These are phyloP conservation scores for Apogon hyalosoma DNA, from an alignment of 2,797 vertebrate genomes.

Conservation along the genomic window DNA sequence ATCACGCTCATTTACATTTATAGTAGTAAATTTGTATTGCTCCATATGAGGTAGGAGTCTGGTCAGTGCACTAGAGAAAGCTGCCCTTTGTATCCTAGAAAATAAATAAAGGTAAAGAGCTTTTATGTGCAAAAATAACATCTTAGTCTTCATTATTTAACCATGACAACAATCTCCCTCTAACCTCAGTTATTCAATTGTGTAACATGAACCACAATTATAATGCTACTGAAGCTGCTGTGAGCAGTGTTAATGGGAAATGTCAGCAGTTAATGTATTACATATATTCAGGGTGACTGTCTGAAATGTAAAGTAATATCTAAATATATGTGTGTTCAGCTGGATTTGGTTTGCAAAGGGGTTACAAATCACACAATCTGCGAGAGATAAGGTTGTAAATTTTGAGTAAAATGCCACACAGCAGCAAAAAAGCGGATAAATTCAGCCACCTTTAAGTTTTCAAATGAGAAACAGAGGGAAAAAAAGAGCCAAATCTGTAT, in stretches of 20 bases:
- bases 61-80: background rate
- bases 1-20: background rate
- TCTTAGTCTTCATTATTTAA: background rate
- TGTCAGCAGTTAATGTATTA: background rate
- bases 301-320: background rate
- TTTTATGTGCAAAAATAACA: background rate
- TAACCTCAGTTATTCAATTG: background rate
- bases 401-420: background rate
- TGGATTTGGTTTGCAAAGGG: constrained; percentile 1
- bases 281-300: background rate
- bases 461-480: constrained; percentile 34
- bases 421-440: constrained; percentile 8
- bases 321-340: background rate
- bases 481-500: constrained; percentile 17
- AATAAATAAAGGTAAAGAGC: background rate
- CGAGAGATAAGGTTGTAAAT: background rate
- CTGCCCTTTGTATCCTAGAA: background rate
- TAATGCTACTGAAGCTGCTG: background rate
- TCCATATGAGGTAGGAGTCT: background rate
- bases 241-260: constrained; percentile 6
- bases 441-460: constrained; percentile 5
- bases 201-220: background rate
- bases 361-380: background rate
- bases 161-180: background rate
- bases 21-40: background rate